phyloP scores from a whole-genome alignment of 2,797 vertebrate species.

The Sus cebifrons region DNA sequence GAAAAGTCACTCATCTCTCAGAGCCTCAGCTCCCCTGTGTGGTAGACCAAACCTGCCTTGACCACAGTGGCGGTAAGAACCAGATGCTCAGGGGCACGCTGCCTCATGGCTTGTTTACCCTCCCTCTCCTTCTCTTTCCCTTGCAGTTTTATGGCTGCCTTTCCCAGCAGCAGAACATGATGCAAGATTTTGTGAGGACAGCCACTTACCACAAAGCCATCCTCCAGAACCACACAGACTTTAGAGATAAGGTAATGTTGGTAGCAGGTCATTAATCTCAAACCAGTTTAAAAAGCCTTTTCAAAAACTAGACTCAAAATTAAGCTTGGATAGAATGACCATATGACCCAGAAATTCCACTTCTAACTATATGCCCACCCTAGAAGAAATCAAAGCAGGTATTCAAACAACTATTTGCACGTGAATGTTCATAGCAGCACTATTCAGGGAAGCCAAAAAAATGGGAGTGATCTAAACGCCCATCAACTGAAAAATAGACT shows the following conservation, averaged over 20 bases:
- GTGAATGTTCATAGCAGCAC: not conserved
- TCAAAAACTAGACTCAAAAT: slow-evolving; percentile 30
- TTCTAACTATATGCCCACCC: not conserved
- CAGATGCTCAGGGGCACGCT: not conserved
- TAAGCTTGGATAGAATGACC: not conserved
- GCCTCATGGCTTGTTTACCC: not conserved
- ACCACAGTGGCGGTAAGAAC: not conserved
- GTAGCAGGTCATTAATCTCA: not conserved
- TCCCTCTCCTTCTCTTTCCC: slow-evolving; percentile 42
- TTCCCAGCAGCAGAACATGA: slow-evolving; percentile 93
- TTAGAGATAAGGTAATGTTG: slow-evolving; percentile 92
- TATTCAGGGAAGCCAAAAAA: not conserved
- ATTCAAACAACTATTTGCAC: not conserved
- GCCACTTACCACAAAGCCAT: slow-evolving; percentile 93
- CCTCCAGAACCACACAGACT: slow-evolving; percentile 92
- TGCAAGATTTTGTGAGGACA: slow-evolving; percentile 92
- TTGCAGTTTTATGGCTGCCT: slow-evolving; percentile 92
- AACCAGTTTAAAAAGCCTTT: not conserved
- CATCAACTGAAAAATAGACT: not conserved
- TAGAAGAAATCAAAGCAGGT: not conserved
- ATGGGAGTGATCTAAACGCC: not conserved
- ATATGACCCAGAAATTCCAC: not conserved
- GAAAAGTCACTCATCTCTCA: not conserved
- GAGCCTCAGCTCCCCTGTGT: not conserved
- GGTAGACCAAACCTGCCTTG: not conserved